Percentiles rank a stretch among this genome's conserved stretches.
Evolutionary conservation across 2,797 vertebrate species (phyloP).

Genomic region (Todus mexicanus): DNA sequence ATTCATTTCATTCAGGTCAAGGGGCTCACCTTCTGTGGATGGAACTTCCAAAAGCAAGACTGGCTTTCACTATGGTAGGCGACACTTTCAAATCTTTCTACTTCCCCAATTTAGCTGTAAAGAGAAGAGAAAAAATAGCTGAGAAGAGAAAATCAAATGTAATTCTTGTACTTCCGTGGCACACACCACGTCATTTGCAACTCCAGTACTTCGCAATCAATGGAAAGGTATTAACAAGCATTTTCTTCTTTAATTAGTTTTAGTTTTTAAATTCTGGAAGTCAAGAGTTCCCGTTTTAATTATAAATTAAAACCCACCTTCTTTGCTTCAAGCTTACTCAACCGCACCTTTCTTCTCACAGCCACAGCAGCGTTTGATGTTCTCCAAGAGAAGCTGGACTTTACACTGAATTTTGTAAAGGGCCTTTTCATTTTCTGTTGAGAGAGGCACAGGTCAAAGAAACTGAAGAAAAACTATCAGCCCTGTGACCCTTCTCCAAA

Average conservation of each 20-base stretch:
- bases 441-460: neutral
- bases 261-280: neutral
- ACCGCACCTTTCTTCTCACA: conserved; percentile 21
- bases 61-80: neutral
- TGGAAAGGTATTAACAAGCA: neutral
- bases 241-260: neutral
- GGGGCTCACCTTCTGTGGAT: neutral
- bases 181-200: neutral
- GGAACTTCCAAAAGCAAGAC: neutral
- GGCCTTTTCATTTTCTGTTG: conserved; percentile 22
- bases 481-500: neutral
- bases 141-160: neutral
- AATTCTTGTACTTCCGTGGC: neutral
- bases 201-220: neutral
- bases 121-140: neutral
- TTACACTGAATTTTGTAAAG: conserved; percentile 45
- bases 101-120: neutral
- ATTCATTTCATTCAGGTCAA: neutral
- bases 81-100: neutral
- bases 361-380: conserved; percentile 4
- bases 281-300: neutral
- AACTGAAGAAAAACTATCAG: neutral
- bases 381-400: conserved; percentile 39
- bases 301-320: neutral
- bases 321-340: neutral